Percentiles rank a stretch among this genome's conserved stretches.
Evolutionary conservation across 2,113 vertebrate species (phyloP).

Genomic region (Crotalus horridus): DNA sequence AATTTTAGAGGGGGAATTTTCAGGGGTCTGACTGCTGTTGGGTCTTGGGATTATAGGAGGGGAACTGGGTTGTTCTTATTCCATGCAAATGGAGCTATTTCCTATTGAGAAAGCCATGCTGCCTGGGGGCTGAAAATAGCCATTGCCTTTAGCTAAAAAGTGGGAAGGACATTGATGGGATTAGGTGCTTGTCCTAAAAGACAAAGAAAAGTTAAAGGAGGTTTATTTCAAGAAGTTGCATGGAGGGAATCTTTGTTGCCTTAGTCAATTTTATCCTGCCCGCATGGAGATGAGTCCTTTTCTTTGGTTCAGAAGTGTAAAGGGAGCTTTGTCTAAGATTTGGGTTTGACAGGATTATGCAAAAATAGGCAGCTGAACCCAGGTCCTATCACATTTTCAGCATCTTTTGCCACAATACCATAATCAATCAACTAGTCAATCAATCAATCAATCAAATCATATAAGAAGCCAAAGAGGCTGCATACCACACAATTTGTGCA

Average conservation of each 20-base stretch:
- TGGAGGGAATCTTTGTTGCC: background rate
- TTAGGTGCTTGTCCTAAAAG: background rate
- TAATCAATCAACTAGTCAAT: background rate
- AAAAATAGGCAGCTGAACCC: background rate
- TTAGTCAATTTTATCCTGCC: background rate
- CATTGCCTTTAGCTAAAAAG: background rate
- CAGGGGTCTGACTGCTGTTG: background rate
- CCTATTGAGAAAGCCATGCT: background rate
- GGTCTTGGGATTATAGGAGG: background rate
- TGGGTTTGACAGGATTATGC: background rate
- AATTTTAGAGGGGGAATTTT: background rate
- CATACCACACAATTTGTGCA: background rate
- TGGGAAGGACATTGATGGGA: background rate
- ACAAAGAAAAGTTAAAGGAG: background rate
- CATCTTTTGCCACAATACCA: background rate
- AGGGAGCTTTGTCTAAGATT: background rate
- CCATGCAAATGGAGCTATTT: background rate
- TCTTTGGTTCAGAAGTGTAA: background rate
- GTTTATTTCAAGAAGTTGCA: background rate
- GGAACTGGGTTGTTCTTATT: background rate
- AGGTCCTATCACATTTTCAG: background rate
- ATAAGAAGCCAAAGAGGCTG: background rate
- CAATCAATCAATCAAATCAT: background rate
- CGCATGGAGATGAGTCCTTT: background rate
- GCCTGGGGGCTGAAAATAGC: background rate